Conservation (phyloP, 2,797 vertebrate species). For the Rhinogobio ventralis region DNA sequence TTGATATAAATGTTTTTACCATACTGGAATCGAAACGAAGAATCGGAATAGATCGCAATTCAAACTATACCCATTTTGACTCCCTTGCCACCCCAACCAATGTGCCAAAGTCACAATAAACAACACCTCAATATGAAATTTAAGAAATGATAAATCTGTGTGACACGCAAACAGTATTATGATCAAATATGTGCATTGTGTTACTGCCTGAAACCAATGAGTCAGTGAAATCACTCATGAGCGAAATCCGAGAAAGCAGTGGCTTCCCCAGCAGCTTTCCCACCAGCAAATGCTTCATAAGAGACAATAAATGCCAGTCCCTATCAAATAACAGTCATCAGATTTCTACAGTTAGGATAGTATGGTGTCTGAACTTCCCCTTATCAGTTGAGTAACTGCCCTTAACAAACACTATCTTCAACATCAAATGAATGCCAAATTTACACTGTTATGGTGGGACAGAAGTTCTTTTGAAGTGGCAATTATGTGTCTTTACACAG, state of each 20-base stretch:
- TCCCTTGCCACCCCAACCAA: not conserved
- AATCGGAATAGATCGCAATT: no score
- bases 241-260: conserved; percentile 49
- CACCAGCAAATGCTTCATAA: conserved; percentile 18
- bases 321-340: conserved; percentile 17
- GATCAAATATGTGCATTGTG: not conserved
- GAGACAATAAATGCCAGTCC: conserved; percentile 28
- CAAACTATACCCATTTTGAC: not conserved
- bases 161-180: conserved; percentile 15
- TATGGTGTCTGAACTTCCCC: conserved; percentile 1
- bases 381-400: conserved; percentile 8
- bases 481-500: not conserved
- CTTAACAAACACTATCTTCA: not conserved
- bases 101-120: not conserved
- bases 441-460: not conserved
- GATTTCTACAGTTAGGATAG: conserved; percentile 17
- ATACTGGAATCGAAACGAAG: no score
- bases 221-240: conserved; percentile 34
- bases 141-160: not conserved
- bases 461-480: not conserved
- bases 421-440: not conserved
- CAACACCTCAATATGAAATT: conserved; percentile 1
- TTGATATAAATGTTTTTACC: no score
- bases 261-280: conserved; percentile 34
- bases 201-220: conserved; percentile 28